phyloP scores from a whole-genome alignment of 2,113 vertebrate species.

The Limanda limanda region DNA sequence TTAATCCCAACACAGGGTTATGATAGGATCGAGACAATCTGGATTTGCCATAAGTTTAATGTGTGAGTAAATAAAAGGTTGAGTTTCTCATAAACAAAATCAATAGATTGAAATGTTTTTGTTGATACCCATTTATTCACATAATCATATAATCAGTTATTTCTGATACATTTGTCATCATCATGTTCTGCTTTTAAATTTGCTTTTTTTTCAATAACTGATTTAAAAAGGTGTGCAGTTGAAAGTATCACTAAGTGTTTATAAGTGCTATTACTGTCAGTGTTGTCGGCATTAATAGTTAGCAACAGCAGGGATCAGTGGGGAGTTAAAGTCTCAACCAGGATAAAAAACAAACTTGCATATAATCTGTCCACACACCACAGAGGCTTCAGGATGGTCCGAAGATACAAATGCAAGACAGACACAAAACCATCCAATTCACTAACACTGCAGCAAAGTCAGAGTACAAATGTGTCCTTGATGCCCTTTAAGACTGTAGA shows the following conservation, averaged over 20 bases:
- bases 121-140: too few species aligned
- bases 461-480: neutral
- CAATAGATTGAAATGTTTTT: too few species aligned
- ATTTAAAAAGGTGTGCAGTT: too few species aligned
- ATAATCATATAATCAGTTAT: too few species aligned
- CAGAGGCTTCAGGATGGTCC: conserved; percentile 40
- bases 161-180: too few species aligned
- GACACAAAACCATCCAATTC: conserved; percentile 13
- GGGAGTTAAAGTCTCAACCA: neutral
- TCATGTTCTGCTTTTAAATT: too few species aligned
- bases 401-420: conserved; percentile 32
- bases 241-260: neutral
- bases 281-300: too few species aligned
- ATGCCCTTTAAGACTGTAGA: neutral
- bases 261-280: neutral
- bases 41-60: neutral
- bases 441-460: neutral
- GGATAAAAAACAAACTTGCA: neutral
- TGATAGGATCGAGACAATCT: neutral
- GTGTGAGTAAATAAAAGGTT: neutral
- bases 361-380: conserved; percentile 26
- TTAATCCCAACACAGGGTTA: neutral
- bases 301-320: too few species aligned
- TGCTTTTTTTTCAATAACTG: neutral
- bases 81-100: neutral